phyloP scores from a whole-genome alignment of 2,888 invertebrate species.

The Spilarctia lutea region DNA sequence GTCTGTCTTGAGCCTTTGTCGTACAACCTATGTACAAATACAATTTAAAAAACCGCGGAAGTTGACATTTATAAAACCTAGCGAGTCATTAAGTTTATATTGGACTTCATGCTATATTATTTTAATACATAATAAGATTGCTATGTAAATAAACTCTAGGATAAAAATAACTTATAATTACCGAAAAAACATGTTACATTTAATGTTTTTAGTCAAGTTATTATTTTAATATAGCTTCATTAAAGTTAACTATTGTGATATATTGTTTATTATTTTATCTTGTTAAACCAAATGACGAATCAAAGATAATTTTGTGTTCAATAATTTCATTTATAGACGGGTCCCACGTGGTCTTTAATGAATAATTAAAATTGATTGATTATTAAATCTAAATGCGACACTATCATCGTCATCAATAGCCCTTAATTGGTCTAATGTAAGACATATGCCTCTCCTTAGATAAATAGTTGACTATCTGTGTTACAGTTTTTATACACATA shows the following conservation, averaged over 20 bases:
- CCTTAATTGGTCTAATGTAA: too few relatives aligned
- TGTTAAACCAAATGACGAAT: not conserved
- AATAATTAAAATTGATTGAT: too few relatives aligned
- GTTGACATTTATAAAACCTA: conserved; percentile 52
- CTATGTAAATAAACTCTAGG: not conserved
- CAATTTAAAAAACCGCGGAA: conserved; percentile 57
- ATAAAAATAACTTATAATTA: not conserved
- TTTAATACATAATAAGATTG: conserved; percentile 25
- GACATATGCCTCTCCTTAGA: too few relatives aligned
- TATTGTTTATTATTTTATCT: too few relatives aligned
- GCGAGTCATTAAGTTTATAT: conserved; percentile 46
- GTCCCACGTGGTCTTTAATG: too few relatives aligned
- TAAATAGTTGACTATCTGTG: too few relatives aligned
- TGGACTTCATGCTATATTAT: conserved; percentile 18
- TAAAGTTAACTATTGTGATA: not conserved
- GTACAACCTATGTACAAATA: conserved; percentile 41
- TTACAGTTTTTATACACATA: too few relatives aligned
- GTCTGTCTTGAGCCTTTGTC: conserved; percentile 49
- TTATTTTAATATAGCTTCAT: too few relatives aligned
- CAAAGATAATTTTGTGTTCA: not conserved
- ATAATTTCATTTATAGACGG: too few relatives aligned
- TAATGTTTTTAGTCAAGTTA: not conserved
- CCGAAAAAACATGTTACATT: conserved; percentile 2
- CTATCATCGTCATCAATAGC: too few relatives aligned
- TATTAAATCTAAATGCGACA: too few relatives aligned